These are phyloP conservation scores for Australoheros scitulus DNA, from an alignment of 2,113 vertebrate species.

Conservation along the genomic window DNA sequence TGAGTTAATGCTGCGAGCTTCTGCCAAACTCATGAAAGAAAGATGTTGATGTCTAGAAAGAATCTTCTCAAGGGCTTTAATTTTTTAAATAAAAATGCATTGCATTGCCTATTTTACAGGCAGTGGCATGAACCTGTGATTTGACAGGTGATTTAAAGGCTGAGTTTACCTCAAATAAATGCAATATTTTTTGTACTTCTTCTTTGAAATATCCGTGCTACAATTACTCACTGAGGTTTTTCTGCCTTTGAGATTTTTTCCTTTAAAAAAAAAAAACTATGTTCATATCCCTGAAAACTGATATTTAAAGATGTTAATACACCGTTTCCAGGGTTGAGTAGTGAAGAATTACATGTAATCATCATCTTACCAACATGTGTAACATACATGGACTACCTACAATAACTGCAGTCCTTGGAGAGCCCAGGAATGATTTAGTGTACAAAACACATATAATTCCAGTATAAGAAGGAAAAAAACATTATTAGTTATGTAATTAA, in stretches of 20 bases:
- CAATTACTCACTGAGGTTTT: neutral
- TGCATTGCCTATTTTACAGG: neutral
- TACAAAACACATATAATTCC: too few species aligned
- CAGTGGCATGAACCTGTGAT: neutral
- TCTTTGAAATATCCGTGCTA: neutral
- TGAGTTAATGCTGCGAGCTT: constrained; percentile 16
- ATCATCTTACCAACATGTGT: neutral
- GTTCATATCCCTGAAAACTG: neutral
- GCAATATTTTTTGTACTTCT: neutral
- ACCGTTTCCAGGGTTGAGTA: neutral
- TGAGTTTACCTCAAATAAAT: neutral
- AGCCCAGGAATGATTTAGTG: too few species aligned
- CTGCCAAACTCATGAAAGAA: constrained; percentile 40
- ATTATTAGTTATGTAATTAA: too few species aligned
- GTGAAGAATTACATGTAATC: neutral
- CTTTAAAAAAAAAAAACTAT: neutral
- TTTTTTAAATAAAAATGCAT: neutral
- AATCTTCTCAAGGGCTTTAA: constrained; percentile 14
- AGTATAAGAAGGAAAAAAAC: too few species aligned
- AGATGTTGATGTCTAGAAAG: constrained; percentile 3
- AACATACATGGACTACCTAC: too few species aligned
- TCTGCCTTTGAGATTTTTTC: neutral
- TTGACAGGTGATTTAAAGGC: neutral
- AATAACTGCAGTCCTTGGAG: too few species aligned
- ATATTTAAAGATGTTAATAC: neutral